Evolutionary conservation across 2,797 vertebrate genomes (phyloP), one percentile per base, ranked within the genome.

Genomic region (Microctenopoma lineatum): DNA sequence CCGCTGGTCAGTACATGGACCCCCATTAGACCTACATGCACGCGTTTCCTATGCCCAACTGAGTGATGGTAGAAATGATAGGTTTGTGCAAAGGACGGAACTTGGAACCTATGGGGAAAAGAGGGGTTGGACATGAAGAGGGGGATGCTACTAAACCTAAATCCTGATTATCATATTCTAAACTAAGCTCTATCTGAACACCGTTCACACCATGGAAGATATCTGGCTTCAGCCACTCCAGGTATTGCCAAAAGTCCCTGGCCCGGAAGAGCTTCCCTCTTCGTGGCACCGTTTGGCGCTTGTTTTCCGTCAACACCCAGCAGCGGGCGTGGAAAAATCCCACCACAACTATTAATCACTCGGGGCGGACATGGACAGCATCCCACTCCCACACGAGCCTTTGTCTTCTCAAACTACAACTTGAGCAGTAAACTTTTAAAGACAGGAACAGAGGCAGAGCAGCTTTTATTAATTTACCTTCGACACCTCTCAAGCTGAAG

Each of bases 261-360:
- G 52, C 75, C 84, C 79, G 79, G 84, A 88, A 84, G 83, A 81
- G 75, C 64, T 64, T 76, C 73, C 77, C 80, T 80, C 59, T 75
- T 69, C 80, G 80, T 64, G 66, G 75, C 87, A 77, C 82, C 79
- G 79, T 92, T 94, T 91, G 92, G 86, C 82, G 88, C 91, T 92
- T 85, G 86, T 93, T 92, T 94, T 92, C 90, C 88, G 85, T 91
- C 92, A 92, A 88, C 89, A 89, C 80, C 66, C 81, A 89, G 87
- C 78, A 87, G 90, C 90, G 90, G 92, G 90, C 90, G 90, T 88
- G 91, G 91, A 89, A 90, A 92, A 92, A 89, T 78, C 86, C 85
- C 78, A 85, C 75, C 85, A 90, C 88, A 84, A 88, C 92, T 89
- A 96, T 97, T 96, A 95, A 96, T 96, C 95, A 96, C 88, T 77